Conservation (phyloP, 1,140 invertebrate genomes). For the Solenopsis fugax region DNA sequence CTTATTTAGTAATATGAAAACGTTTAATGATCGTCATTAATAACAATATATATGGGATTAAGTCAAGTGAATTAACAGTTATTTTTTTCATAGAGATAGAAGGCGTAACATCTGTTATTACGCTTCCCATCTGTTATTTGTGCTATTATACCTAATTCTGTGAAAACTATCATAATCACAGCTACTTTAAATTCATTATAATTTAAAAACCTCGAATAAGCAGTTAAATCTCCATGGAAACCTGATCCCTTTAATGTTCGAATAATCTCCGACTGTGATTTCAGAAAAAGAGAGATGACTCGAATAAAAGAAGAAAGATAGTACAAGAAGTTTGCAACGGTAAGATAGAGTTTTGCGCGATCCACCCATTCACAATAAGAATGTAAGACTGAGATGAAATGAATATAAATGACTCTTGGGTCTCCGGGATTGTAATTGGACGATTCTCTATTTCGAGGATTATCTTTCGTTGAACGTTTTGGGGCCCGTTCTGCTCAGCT, state of each 20-base stretch:
- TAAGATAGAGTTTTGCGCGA: constrained; percentile 20
- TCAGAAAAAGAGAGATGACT: not conserved
- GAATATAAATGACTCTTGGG: constrained; percentile 81
- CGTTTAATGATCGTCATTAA: constrained; percentile 45
- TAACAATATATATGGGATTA: constrained; percentile 27
- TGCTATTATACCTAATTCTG: not conserved
- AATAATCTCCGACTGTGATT: constrained; percentile 71
- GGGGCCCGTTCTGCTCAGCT: constrained; percentile 63
- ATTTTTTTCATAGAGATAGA: not conserved
- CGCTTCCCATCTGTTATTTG: not conserved
- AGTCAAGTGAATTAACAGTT: not conserved
- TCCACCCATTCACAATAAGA: constrained; percentile 44
- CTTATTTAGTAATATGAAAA: constrained; percentile 41
- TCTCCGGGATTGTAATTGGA: constrained; percentile 82
- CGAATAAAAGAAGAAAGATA: not conserved
- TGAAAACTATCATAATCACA: constrained; percentile 36
- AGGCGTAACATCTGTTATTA: not conserved
- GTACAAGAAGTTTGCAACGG: not conserved
- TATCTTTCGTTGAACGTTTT: constrained; percentile 77
- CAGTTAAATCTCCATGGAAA: too few relatives aligned
- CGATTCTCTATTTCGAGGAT: constrained; percentile 80
- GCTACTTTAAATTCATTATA: constrained; percentile 73
- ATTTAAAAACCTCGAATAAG: not conserved
- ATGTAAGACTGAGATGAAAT: constrained; percentile 75
- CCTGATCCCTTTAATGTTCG: constrained; percentile 70